Base-by-base conservation (phyloP, 92 coral and sea anemone species). In the Porites evermanni region DNA sequence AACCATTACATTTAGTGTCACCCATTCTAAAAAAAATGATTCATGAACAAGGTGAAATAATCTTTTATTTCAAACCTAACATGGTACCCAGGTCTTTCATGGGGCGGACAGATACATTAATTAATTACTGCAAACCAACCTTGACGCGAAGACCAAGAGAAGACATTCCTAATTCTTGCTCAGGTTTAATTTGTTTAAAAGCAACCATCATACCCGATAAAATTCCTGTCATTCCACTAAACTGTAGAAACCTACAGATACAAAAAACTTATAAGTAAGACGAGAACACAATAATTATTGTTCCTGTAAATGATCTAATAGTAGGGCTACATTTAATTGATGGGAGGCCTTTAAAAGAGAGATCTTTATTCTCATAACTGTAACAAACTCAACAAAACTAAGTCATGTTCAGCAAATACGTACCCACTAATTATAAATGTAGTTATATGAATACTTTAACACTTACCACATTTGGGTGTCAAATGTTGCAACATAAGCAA, bases 141-240 rank as follows among this genome's bases (percentile, higher is more conserved):
- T 97, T 97, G 12, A 95, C 88, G 67, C 94, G 96, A 17, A 95
- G 80, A 70, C 94, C 90, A 56, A 91, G 38, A 17, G 88, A 23
- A 10, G 84, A 86, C n/a, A 92, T 74, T 61, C 89, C 84, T 12
- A 96, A 61, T 10, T 96, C 98, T 85, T 92, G 94, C 50, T 97
- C 98, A 9, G 99, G 96, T 79, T 88, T 95, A 83, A 94, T 90
- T 81, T 97, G 99, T 80, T 94, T 97, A 69, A 97, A 92, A 19
- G 99, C 99, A 72, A 97, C 98, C 82, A 94, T 66, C 66, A 97
- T 80, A 51, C 99, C 99, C 26, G 98, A 93, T 21, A 97, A 90
- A 17, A 97, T 93, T 6, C 99, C 99, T 38, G 98, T 97, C 99
- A 97, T 97, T 13, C 99, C 99, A 97, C 95, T 89, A 79, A 97